These are phyloP conservation scores for Pollenia labialis DNA, from an alignment of 2,888 invertebrate species.

Conservation along the genomic window DNA sequence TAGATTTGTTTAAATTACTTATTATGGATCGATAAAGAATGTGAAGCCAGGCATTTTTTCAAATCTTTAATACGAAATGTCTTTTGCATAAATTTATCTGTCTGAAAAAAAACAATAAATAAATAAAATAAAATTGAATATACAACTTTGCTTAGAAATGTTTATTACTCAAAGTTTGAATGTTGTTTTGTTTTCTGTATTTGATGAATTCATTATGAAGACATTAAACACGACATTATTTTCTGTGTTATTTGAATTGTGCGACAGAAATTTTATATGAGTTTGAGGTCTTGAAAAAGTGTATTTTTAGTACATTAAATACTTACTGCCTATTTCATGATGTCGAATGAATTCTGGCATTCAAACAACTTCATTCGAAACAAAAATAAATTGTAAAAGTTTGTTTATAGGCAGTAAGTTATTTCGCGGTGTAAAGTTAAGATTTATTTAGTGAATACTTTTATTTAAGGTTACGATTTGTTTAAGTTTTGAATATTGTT, in stretches of 20 bases:
- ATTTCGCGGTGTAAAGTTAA: no score
- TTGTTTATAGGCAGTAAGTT: no score
- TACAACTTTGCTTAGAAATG: neutral
- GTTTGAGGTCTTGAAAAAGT: neutral
- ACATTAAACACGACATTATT: slow-evolving; percentile 26
- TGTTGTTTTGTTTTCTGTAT: neutral
- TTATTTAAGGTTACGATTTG: no score
- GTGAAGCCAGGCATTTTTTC: slow-evolving; percentile 14
- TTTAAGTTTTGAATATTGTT: no score
- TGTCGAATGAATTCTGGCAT: no score
- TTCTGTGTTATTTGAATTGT: slow-evolving; percentile 8
- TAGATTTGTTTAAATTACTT: neutral
- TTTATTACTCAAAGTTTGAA: slow-evolving; percentile 12
- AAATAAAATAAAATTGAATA: neutral
- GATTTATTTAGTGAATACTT: no score
- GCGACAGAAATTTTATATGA: slow-evolving; percentile 4
- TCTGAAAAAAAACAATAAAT: neutral
- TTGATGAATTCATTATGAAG: slow-evolving; percentile 29
- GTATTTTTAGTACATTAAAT: no score
- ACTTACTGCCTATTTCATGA: no score
- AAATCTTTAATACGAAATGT: slow-evolving; percentile 10
- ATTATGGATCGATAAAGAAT: slow-evolving; percentile 12
- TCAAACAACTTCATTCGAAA: no score
- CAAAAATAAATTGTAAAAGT: no score
- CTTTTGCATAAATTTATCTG: neutral